Base-by-base conservation (phyloP, 2,888 invertebrate genomes). In the Liopterus haemorrhoidalis region DNA sequence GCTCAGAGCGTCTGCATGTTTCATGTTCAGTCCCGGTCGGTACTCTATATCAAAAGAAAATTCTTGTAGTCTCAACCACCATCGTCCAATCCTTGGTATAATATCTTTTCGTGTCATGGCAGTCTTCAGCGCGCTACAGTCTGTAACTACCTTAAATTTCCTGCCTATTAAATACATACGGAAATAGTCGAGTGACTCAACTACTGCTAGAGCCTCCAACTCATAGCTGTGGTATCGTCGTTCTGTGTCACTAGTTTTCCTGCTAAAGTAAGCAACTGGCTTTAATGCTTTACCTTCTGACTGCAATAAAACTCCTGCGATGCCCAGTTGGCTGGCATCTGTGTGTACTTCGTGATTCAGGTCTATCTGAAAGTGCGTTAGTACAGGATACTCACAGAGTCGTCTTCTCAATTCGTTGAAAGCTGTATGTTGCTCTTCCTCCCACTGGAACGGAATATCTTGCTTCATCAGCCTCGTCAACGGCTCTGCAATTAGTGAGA, bases 1-100 rank as follows among this genome's bases (percentile, higher is more conserved):
- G 12, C 28, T 28, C n/a, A 62, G n/a, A 44, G 61, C 50, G 20
- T 64, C 63, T 0, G 61, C 61, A 44, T 64, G 63, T 33, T 42
- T 12, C 59, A 66, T 62, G 39, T 51, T 51, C 3, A 22, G 11
- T n/a, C 52, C 52, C 5, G 51, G n/a, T 28, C 36, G 47, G 30
- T 53, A 47, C 27, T 35, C 15, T 22, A 53, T 45, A 30, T 42
- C 15, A 38, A 50, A 52, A 24, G 22, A 37, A 44, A 49, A 54
- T 24, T 52, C 44, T 37, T 54, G 48, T 25, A 52, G 33, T 4
- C n/a, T 37, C 11, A 53, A 15, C 30, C 45, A 31, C 49, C 51
- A 51, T 15, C 51, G 41, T 28, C 49, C 44, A 8, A 54, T 51
- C 6, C 45, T 40, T n/a, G n/a, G n/a, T n/a, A n/a, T n/a, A n/a